phyloP scores from a whole-genome alignment of 2,888 invertebrate genomes.

The Petrolisthes manimaculis region DNA sequence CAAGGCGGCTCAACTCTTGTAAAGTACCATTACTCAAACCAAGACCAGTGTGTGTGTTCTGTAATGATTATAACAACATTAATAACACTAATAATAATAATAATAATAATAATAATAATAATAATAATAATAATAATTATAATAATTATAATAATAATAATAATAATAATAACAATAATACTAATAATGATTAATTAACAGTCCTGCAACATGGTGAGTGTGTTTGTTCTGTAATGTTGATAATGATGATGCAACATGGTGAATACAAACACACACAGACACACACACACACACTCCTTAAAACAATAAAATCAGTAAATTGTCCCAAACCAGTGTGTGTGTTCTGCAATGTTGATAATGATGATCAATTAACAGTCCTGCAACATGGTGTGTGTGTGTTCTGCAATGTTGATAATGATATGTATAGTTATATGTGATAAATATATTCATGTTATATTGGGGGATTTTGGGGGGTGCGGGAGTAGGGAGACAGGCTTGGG shows the following conservation, averaged over 20 bases:
- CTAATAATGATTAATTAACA: background rate
- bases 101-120: background rate
- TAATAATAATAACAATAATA: background rate
- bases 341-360: slow-evolving; percentile 31
- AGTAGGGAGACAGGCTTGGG: too few relatives aligned
- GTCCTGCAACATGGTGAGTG: too few relatives aligned
- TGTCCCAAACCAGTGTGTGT: slow-evolving; percentile 49
- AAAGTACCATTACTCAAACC: slow-evolving; percentile 50
- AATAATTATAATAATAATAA: background rate
- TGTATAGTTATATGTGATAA: too few relatives aligned
- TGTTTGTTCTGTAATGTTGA: too few relatives aligned
- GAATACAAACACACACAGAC: too few relatives aligned
- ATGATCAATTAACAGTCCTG: background rate
- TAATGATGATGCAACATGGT: too few relatives aligned
- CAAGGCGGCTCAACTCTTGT: slow-evolving; percentile 32
- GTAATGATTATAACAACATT: slow-evolving; percentile 2
- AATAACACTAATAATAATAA: background rate
- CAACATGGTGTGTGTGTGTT: too few relatives aligned
- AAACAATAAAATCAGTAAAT: too few relatives aligned
- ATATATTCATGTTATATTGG: too few relatives aligned
- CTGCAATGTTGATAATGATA: too few relatives aligned
- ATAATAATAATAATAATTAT: background rate
- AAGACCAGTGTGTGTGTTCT: slow-evolving; percentile 47
- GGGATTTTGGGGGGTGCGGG: too few relatives aligned
- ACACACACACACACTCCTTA: too few relatives aligned